These are phyloP conservation scores for Macrotis lagotis DNA, from an alignment of 2,113 vertebrate species.

Conservation along the genomic window DNA sequence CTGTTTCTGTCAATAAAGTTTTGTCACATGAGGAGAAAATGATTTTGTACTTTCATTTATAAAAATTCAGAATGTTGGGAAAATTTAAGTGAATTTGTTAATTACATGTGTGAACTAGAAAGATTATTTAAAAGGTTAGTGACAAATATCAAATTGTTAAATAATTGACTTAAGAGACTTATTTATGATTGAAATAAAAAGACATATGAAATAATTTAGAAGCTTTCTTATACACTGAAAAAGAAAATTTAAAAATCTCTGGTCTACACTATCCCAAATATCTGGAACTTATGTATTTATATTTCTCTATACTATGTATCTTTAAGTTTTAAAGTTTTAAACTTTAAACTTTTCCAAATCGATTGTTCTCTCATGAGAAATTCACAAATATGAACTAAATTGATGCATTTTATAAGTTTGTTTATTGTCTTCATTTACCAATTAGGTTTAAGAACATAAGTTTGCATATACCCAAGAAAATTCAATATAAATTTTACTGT, in stretches of 20 bases:
- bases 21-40: not conserved
- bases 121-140: not conserved
- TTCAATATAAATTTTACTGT: no score
- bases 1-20: not conserved
- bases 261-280: not conserved
- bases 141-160: not conserved
- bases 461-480: no score
- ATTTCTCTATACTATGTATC: no score
- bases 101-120: not conserved
- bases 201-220: not conserved
- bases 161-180: not conserved
- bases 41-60: not conserved
- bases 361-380: no score
- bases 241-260: not conserved
- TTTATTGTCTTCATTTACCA: no score
- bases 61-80: not conserved
- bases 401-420: no score
- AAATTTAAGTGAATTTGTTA: not conserved
- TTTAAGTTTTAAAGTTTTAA: no score
- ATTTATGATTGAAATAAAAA: not conserved
- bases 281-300: accelerated
- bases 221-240: not conserved
- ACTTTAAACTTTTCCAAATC: no score
- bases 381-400: no score
- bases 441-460: no score